A percentile compares a stretch with the other conserved stretches of the same genome.
These are phyloP conservation scores for Lophochroa leadbeateri DNA, from an alignment of 2,113 vertebrate genomes.

Conservation along the genomic window DNA sequence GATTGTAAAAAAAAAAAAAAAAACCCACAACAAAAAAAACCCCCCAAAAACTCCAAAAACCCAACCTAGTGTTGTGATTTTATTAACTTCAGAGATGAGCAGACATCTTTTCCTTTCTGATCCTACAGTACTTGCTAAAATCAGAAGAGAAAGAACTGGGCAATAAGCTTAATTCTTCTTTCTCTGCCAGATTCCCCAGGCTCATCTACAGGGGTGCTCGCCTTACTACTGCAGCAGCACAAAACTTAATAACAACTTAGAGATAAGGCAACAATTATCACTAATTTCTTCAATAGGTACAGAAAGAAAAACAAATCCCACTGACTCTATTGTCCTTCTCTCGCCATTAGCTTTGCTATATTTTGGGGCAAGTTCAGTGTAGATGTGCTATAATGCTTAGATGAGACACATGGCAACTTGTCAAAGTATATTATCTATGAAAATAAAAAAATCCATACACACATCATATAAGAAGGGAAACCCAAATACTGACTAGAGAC, in stretches of 20 bases:
- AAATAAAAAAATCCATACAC: not conserved
- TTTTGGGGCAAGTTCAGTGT: not conserved
- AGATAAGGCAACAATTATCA: not conserved
- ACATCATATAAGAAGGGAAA: fast-evolving
- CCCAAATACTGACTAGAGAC: not conserved
- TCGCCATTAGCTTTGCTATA: not conserved
- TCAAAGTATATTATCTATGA: not conserved
- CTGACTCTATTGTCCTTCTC: not conserved
- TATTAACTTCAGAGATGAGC: not conserved
- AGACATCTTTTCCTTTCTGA: not conserved
- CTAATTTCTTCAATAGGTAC: not conserved
- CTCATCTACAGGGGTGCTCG: not conserved
- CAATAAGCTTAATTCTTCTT: not conserved
- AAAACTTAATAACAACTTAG: not conserved
- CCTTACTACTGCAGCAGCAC: not conserved
- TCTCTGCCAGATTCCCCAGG: not conserved
- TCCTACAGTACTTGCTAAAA: not conserved
- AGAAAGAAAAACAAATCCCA: not conserved
- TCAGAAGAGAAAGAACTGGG: not conserved
- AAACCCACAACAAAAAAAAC: too few relatives aligned
- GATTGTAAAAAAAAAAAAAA: not conserved
- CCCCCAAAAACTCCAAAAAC: not conserved
- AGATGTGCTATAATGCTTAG: not conserved
- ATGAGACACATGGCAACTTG: not conserved
- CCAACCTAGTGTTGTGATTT: not conserved